A percentile compares a stretch with the other conserved stretches of the same genome.
phyloP scores from a whole-genome alignment of 2,888 invertebrate genomes.

The Amphipyra berbera region DNA sequence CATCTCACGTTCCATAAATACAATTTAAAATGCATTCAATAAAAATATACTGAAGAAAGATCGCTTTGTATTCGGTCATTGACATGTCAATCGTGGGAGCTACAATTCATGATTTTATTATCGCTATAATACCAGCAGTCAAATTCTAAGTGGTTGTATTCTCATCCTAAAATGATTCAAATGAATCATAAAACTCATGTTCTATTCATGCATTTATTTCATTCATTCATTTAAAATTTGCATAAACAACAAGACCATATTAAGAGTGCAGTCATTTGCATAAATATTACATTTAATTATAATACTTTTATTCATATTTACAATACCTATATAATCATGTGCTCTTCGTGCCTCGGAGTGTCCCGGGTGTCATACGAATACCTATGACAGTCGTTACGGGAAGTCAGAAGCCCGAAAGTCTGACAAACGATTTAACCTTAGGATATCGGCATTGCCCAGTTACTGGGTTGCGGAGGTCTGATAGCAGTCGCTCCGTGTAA shows the following conservation, averaged over 20 bases:
- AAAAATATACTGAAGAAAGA: conserved; percentile 10
- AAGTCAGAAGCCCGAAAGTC: no score
- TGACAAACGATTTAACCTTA: no score
- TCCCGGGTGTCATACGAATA: no score
- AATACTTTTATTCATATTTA: neutral
- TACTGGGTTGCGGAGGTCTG: no score
- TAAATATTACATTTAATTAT: no score
- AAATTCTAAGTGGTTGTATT: conserved; percentile 39
- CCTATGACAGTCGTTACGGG: no score
- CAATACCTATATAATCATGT: no score
- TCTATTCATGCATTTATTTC: conserved; percentile 1
- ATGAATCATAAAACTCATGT: conserved; percentile 24
- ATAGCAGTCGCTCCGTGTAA: no score
- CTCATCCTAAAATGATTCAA: conserved; percentile 17
- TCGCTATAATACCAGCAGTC: conserved; percentile 9
- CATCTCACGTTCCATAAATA: no score
- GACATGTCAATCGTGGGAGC: conserved; percentile 19
- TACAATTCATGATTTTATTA: conserved; percentile 36
- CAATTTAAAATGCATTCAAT: conserved; percentile 7
- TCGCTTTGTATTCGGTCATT: conserved; percentile 24
- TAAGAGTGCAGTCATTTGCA: neutral
- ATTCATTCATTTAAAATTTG: conserved; percentile 1
- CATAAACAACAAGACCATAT: neutral
- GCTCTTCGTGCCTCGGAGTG: no score
- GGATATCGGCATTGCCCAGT: no score